Evolutionary conservation across 2,113 vertebrate species (phyloP), one percentile per base, ranked within the genome.

Genomic region (Agapornis roseicollis): DNA sequence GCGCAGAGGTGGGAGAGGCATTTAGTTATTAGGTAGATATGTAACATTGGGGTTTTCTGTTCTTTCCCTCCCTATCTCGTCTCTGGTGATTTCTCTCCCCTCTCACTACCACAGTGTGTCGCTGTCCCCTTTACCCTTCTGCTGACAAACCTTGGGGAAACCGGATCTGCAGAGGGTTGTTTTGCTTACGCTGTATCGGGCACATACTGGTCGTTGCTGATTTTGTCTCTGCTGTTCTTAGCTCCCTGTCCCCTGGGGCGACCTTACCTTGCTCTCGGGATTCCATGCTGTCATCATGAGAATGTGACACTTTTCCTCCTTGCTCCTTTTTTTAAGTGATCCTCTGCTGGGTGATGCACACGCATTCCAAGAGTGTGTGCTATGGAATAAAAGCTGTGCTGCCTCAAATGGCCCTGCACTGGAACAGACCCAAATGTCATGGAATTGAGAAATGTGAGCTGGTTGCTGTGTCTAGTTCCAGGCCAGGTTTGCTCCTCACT

Each of bases 371-470:
- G 53, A 33, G 5, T 6, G 29, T 23, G 58, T 72, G 47, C 20
- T 55, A 24, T 46, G 66, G 28, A 0, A 16, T 50, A 24, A 42
- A 50, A 65, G 88, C 70, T 65, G 50, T 53, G 73, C 60, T 50
- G 2, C 37, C 46, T 46, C 41, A 5, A 27, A 0, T 24, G 41
- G 4, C 82, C 39, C 9, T 22, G 0, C 2, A 2, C n/a, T 18
- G 17, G 49, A 12, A 39, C 73, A 58, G 55, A 24, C 46, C n/a
- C 39, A 35, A n/a, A 28, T 20, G 33, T 35, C 8, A 2, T 8
- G 3, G 35, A 2, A 56, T 35, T 29, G 9, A 19, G 49, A 55
- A 18, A 12, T 14, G 11, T 42, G 11, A 17, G 33, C 33, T 23
- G 8, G 7, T 47, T 74, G 37, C 69, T 50, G 13, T 47, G 17